Percentiles rank a stretch among this genome's conserved stretches.
Conservation (phyloP, 2,113 vertebrate genomes). For the Conger conger region DNA sequence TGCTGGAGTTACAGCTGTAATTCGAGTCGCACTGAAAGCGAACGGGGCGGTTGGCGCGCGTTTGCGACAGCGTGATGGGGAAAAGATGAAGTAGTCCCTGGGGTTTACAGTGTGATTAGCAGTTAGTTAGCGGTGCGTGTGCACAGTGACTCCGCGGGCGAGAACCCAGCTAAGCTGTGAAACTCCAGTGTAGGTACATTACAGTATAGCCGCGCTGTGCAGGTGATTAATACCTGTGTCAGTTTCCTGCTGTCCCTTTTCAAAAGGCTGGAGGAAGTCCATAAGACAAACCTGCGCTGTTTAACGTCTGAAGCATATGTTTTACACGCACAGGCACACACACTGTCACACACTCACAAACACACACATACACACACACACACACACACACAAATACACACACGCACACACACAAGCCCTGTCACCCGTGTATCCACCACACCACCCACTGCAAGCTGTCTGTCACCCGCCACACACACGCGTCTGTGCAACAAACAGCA, state of each 20-base stretch:
- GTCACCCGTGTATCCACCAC: not conserved
- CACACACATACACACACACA: not conserved
- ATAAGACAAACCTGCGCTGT: not conserved
- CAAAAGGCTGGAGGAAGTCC: not conserved
- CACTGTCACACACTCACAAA: not conserved
- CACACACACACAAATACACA: constrained; percentile 10
- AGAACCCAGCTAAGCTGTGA: not conserved
- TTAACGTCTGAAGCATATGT: constrained; percentile 1
- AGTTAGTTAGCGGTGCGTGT: not conserved
- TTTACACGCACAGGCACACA: not conserved
- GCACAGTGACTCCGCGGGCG: not conserved
- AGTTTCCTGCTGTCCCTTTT: not conserved
- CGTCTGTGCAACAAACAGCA: not conserved
- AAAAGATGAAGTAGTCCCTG: not conserved
- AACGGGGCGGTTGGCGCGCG: no score
- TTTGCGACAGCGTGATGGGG: not conserved
- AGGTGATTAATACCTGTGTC: not conserved
- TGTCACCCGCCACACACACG: not conserved
- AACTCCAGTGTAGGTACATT: not conserved
- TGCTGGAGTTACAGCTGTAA: constrained; percentile 1
- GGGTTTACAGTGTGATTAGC: not conserved
- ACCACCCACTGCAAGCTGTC: not conserved
- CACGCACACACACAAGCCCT: not conserved
- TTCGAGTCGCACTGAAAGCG: not conserved
- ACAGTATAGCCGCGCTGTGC: not conserved